Evolutionary conservation across 2,888 invertebrate genomes (phyloP), one percentile per base, ranked within the genome.

Genomic region (Scrobipalpa atriplicella): DNA sequence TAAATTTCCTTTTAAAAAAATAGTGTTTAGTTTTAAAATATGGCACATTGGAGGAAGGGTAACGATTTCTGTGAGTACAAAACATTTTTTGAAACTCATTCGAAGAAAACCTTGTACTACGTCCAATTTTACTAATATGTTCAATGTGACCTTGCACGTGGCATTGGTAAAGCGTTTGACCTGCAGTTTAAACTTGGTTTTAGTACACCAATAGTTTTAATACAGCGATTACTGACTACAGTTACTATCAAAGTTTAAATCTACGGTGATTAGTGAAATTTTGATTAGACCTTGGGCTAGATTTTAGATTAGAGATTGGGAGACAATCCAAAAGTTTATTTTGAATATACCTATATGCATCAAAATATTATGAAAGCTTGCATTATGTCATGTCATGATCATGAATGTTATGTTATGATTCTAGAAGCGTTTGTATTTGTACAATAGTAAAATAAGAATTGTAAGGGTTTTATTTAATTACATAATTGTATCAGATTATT

Each of bases 1-100:
- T n/a, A 52, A 8, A 16, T 63, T 51, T 13, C 36, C 18, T 19
- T 63, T 16, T 10, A 16, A 16, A n/a, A 51, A 38, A 21, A 18
- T n/a, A 61, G 13, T 16, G 16, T 51, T 51, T n/a, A 51, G 36
- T 36, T 74, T 64, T 38, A 36, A 52, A 65, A 65, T 10, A 71
- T 71, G 71, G 36, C 71, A 29, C 66, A 43, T 47, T 18, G 16
- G 58, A 71, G 52, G 52, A 91, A 85, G 75, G 80, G 83, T 73
- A 91, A 92, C 75, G 82, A 90, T 66, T 92, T 92, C 72, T 92
- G 92, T 92, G 76, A 92, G 92, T 91, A 76, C 38, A 58, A 13
- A 38, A 9, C 6, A 5, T 11, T 29, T 21, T 41, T 39, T 62
- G 11, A 19, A 39, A 43, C 11, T 41, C 0, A 5, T 29, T 29